Conservation (phyloP, 2,797 vertebrate species). For the Lithobates sylvaticus region DNA sequence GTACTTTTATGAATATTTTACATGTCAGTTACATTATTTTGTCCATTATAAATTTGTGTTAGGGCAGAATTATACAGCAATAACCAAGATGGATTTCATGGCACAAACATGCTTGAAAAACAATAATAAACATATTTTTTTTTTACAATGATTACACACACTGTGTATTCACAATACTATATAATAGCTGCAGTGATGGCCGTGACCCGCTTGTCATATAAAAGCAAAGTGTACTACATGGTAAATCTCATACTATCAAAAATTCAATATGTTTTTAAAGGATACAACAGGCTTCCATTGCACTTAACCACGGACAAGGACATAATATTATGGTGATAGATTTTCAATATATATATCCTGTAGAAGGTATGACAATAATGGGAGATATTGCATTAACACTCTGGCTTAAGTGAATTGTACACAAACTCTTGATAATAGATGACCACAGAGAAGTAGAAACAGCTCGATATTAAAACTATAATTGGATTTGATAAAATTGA, state of each 20-base stretch:
- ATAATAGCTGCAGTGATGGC: neutral
- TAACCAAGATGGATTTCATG: too few species aligned
- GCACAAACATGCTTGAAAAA: neutral
- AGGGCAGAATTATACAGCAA: too few species aligned
- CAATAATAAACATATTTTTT: neutral
- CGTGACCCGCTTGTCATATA: neutral
- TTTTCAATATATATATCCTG: neutral
- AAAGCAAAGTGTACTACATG: neutral
- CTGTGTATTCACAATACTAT: neutral
- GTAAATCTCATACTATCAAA: neutral
- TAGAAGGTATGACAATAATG: neutral
- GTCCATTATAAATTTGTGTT: too few species aligned
- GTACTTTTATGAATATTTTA: too few species aligned
- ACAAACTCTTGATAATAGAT: neutral
- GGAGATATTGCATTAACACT: conserved; percentile 9
- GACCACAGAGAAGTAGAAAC: neutral
- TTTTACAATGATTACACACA: neutral
- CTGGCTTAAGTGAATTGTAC: neutral
- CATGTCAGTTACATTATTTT: too few species aligned
- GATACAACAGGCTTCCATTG: neutral
- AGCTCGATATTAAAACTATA: neutral
- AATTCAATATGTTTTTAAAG: neutral
- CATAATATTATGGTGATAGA: conserved; percentile 19
- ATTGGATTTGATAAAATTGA: conserved; percentile 2
- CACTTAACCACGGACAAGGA: neutral